A percentile compares a stretch with the other conserved stretches of the same genome.
Evolutionary conservation across 2,113 vertebrate genomes (phyloP).

Genomic region (Columba janthina): DNA sequence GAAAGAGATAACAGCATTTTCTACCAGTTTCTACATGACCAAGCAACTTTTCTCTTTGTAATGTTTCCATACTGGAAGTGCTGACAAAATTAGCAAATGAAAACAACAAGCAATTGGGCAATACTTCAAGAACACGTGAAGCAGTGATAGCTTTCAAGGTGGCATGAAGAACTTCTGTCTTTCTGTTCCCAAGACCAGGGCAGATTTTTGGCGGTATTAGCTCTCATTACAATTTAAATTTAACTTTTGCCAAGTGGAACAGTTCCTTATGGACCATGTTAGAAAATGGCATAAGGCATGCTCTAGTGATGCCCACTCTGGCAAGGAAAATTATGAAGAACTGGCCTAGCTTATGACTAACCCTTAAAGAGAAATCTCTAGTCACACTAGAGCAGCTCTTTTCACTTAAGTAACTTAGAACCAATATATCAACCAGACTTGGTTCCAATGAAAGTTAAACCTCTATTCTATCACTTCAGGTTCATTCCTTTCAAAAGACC

Average conservation of each 20-base stretch:
- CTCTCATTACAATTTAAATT: not conserved
- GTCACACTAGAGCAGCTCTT: not conserved
- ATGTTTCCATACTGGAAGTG: rapidly evolving
- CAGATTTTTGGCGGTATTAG: not conserved
- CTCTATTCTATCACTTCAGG: not conserved
- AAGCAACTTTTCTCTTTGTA: not conserved
- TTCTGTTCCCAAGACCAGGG: not conserved
- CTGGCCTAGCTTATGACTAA: not conserved
- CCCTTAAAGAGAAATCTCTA: not conserved
- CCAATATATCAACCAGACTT: not conserved
- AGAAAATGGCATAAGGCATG: not conserved
- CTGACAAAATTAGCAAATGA: not conserved
- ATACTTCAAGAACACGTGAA: not conserved
- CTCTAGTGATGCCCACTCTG: not conserved
- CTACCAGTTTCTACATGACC: not conserved
- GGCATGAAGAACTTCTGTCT: not conserved
- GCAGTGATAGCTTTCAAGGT: not conserved
- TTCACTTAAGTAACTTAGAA: not conserved
- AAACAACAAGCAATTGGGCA: not conserved
- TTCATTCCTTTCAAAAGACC: not conserved
- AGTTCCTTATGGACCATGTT: rapidly evolving
- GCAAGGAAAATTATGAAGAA: not conserved
- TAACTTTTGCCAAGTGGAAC: not conserved
- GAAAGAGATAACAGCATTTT: not conserved
- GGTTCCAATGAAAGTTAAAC: not conserved